Conservation (phyloP, 2,113 vertebrate genomes). For the Azemiops feae region DNA sequence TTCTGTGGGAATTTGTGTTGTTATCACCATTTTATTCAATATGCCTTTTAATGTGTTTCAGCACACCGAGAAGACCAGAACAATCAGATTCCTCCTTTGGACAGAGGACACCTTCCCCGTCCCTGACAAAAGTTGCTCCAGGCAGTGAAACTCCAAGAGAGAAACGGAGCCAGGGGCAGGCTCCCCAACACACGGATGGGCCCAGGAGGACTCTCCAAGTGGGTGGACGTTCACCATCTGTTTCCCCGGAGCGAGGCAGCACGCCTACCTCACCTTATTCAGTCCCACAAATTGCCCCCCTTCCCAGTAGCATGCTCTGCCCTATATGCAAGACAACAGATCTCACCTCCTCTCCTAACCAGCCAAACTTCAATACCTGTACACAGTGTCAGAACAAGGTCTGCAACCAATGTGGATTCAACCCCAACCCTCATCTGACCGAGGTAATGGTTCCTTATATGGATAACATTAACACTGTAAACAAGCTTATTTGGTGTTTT, state of each 20-base stretch:
- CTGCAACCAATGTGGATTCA: slow-evolving; percentile 99
- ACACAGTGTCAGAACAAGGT: slow-evolving; percentile 93
- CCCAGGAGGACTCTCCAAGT: slow-evolving; percentile 73
- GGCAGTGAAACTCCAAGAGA: slow-evolving; percentile 66
- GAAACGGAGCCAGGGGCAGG: slow-evolving; percentile 65
- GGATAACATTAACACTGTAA: accelerated
- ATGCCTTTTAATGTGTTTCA: slow-evolving; percentile 63
- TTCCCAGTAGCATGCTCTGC: slow-evolving; percentile 96
- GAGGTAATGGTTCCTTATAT: slow-evolving; percentile 77
- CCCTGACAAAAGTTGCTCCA: slow-evolving; percentile 55
- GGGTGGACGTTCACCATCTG: slow-evolving; percentile 77
- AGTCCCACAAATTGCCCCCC: slow-evolving; percentile 94
- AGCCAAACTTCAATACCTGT: slow-evolving; percentile 91
- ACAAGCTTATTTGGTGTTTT: background rate
- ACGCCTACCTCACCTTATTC: slow-evolving; percentile 95
- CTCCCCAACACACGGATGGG: slow-evolving; percentile 52
- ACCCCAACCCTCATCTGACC: slow-evolving; percentile 96
- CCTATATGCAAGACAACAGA: slow-evolving; percentile 97
- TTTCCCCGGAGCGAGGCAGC: slow-evolving; percentile 86
- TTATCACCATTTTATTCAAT: slow-evolving; percentile 15
- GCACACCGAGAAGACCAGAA: slow-evolving; percentile 68
- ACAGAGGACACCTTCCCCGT: slow-evolving; percentile 67
- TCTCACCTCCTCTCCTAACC: slow-evolving; percentile 84
- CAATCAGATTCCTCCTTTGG: slow-evolving; percentile 64
- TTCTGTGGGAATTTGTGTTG: background rate